These are phyloP conservation scores for Amaurobius ferox DNA, from an alignment of 2,888 invertebrate species.

Conservation along the genomic window DNA sequence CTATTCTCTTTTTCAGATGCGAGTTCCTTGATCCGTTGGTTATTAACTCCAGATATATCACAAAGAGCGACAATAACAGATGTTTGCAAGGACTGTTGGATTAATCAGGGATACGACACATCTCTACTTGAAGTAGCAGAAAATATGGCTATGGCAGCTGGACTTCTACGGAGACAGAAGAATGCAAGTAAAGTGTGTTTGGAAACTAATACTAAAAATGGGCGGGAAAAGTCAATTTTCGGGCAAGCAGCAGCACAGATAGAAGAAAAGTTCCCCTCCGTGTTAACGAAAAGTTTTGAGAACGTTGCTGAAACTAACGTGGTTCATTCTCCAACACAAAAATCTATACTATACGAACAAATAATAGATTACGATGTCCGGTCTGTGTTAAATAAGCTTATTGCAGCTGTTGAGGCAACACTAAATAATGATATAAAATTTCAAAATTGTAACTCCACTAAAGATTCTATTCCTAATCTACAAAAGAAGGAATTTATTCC, in stretches of 20 bases:
- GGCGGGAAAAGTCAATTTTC: not conserved
- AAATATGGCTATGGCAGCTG: conserved; percentile 82
- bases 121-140: conserved; percentile 91
- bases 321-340: not conserved
- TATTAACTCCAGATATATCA: conserved; percentile 94
- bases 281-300: not conserved
- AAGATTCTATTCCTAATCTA: not conserved
- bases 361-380: conserved; percentile 52
- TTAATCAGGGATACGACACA: conserved; percentile 88
- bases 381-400: conserved; percentile 48
- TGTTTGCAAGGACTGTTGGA: conserved; percentile 98
- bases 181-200: conserved; percentile 84
- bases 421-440: not conserved
- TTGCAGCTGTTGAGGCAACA: conserved; percentile 47
- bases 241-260: not conserved
- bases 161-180: conserved; percentile 9
- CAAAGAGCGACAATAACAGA: conserved; percentile 94
- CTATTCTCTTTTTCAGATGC: conserved; percentile 83
- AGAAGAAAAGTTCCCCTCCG: not conserved
- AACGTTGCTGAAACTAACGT: not conserved
- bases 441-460: not conserved
- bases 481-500: conserved; percentile 2
- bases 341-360: conserved; percentile 30
- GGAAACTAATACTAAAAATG: not conserved
- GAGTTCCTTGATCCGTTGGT: conserved; percentile 93